Evolutionary conservation across 2,797 vertebrate genomes (phyloP).

Genomic region (Urocyon cinereoargenteus): DNA sequence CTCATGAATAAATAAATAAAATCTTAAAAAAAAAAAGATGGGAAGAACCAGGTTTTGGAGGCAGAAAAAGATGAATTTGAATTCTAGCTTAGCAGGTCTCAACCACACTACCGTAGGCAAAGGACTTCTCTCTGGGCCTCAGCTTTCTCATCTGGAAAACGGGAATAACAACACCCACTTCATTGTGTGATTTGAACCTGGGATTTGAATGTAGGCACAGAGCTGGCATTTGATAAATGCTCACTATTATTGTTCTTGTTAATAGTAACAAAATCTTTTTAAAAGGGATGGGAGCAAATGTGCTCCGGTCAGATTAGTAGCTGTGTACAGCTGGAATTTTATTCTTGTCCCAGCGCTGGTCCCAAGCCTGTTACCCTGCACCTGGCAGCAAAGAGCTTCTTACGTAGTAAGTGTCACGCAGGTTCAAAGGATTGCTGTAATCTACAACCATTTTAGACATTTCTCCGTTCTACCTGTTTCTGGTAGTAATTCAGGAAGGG

Average conservation of each 20-base stretch:
- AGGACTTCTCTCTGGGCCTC: not conserved
- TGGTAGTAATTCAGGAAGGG: not conserved
- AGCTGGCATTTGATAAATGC: not conserved
- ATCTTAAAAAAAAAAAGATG: not conserved
- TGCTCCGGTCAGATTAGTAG: not conserved
- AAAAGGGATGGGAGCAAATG: not conserved
- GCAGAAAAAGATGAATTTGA: not conserved
- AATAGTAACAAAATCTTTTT: not conserved
- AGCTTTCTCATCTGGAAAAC: not conserved
- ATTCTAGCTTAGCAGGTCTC: not conserved
- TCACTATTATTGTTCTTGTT: not conserved
- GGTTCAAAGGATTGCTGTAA: not conserved
- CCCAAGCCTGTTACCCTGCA: not conserved
- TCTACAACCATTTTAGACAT: not conserved
- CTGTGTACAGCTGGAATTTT: not conserved
- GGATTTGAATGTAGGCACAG: not conserved
- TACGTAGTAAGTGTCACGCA: fast-evolving
- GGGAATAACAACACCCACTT: not conserved
- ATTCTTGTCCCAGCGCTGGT: not conserved
- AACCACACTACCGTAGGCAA: not conserved
- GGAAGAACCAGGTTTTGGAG: not conserved
- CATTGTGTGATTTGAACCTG: not conserved
- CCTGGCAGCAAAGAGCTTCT: not conserved
- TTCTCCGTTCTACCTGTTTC: not conserved
- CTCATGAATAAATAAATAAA: too few relatives aligned